Evolutionary conservation across 2,888 invertebrate genomes (phyloP), one percentile per base, ranked within the genome.

Genomic region (Tetramorium bicarinatum): DNA sequence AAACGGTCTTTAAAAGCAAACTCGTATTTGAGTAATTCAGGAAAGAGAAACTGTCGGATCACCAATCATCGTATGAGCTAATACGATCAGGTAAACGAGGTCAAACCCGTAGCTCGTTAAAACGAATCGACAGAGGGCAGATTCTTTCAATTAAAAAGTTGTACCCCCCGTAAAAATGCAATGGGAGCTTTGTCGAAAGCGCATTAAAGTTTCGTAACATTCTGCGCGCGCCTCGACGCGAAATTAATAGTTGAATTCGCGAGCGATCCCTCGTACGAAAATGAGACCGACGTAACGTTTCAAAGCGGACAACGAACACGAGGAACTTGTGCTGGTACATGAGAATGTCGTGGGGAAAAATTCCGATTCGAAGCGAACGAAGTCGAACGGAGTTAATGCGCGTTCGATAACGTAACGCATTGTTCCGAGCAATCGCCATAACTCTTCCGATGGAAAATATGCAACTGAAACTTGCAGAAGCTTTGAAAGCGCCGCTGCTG

Each of bases 391-490:
- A 69, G 71, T 80, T 80, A 71, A 80, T 71, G 38, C 79, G 8
- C 59, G 71, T 71, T 80, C 79, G 71, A 71, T 80, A 71, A 61
- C 69, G 71, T 59, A 71, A 47, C 69, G 59, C 71, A 47, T 71
- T 80, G 59, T 71, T 80, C 79, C 79, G 59, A 47, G 47, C 79
- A 34, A 80, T 80, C 59, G 79, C 71, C 69, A 71, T 80, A 71
- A 80, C 71, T 80, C 79, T 80, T 80, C 71, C 69, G 38, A 21
- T 69, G 69, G 47, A 79, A 71, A 79, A 79, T 79, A 79, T 79
- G 79, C 71, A 59, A 79, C 69, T 79, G 79, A 79, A 79, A 79
- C 79, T 79, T 79, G 79, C 38, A 71, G 79, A 69, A 79, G 71
- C 79, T 79, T 69, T 59, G 69, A 64, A 75, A 62, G 29, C 75